Evolutionary conservation across 2,113 vertebrate genomes (phyloP).

Genomic region (Phyllostomus hastatus): DNA sequence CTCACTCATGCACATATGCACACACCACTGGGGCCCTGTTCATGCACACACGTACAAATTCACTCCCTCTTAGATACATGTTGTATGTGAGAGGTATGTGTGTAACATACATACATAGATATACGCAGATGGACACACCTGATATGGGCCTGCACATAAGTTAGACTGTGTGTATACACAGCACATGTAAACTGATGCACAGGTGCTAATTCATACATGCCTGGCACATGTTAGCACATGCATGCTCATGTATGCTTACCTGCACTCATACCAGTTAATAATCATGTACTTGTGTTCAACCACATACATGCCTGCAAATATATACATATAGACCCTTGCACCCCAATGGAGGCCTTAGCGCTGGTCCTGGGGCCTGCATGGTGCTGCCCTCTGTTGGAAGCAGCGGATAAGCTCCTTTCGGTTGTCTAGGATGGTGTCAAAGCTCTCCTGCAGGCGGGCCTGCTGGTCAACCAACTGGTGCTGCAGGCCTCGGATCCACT

Average conservation of each 20-base stretch:
- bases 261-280: constrained; percentile 26
- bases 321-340: neutral
- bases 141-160: neutral
- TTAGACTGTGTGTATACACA: neutral
- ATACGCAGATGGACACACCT: neutral
- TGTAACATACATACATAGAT: neutral
- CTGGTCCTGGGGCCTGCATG: constrained; percentile 33
- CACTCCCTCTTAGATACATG: neutral
- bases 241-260: neutral
- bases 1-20: neutral
- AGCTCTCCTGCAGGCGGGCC: constrained; percentile 94
- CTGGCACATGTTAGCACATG: neutral
- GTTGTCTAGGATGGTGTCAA: constrained; percentile 95
- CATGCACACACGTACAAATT: neutral
- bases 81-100: too few relatives aligned
- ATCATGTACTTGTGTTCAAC: neutral
- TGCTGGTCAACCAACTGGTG: constrained; percentile 91
- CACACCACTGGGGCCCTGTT: neutral
- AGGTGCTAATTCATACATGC: neutral
- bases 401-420: constrained; percentile 94
- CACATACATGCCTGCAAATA: constrained; percentile 16
- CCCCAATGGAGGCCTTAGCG: constrained; percentile 56
- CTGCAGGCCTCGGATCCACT: constrained; percentile 95
- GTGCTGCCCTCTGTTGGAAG: constrained; percentile 80
- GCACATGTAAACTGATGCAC: neutral